These are phyloP conservation scores for Magallana gigas DNA, from an alignment of 1,140 invertebrate species.

Conservation along the genomic window DNA sequence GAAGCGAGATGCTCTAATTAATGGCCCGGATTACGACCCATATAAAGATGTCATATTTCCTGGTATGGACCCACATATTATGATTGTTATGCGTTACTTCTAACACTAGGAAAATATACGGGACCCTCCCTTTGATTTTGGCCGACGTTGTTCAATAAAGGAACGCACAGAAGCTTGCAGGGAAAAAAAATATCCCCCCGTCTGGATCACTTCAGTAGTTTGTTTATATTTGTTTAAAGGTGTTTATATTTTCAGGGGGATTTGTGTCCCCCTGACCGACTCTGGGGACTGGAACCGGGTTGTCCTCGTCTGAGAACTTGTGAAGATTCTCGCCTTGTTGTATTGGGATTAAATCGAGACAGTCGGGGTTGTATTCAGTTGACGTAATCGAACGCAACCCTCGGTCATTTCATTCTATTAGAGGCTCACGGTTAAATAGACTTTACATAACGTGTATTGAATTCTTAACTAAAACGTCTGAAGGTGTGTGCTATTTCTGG, in stretches of 20 bases:
- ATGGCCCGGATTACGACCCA: not conserved
- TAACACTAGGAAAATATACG: constrained; percentile 1
- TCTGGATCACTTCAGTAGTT: too few relatives aligned
- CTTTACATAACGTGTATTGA: constrained; percentile 37
- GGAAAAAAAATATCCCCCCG: too few relatives aligned
- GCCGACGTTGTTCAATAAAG: not conserved
- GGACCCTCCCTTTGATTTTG: not conserved
- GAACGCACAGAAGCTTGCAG: too few relatives aligned
- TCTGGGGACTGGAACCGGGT: not conserved
- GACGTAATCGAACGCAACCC: constrained; percentile 5
- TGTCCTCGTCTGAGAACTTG: not conserved
- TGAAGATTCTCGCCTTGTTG: constrained; percentile 6
- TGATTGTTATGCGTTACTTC: not conserved
- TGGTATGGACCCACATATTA: not conserved
- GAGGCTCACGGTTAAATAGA: not conserved
- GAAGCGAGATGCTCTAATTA: not conserved
- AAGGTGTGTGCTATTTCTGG: constrained; percentile 8
- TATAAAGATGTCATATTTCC: constrained; percentile 21
- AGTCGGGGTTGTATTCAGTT: not conserved
- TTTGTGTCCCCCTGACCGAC: not conserved
- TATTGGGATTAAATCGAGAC: not conserved
- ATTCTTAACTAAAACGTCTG: constrained; percentile 2
- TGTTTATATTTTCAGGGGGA: not conserved
- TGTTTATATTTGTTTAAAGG: not conserved
- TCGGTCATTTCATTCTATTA: not conserved